A percentile compares a stretch with the other conserved stretches of the same genome.
Evolutionary conservation across 92 coral and sea anemone genomes (phyloP).

Genomic region (Actinernus sp.): DNA sequence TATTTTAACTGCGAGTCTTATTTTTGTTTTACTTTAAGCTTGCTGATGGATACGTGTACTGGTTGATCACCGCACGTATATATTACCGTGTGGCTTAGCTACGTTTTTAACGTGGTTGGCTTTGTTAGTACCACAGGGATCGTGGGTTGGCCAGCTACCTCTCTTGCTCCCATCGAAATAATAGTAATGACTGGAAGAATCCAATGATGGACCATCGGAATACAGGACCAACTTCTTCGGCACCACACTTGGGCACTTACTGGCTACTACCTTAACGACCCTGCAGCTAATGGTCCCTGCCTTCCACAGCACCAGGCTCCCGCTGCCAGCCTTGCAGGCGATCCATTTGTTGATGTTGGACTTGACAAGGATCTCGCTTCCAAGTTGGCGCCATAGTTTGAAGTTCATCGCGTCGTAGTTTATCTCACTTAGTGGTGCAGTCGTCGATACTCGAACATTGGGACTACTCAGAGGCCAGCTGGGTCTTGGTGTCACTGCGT

Average conservation of each 20-base stretch:
- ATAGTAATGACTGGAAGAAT: no score
- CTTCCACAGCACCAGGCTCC: constrained; percentile 46
- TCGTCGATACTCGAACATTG: constrained; percentile 34
- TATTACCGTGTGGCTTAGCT: constrained; percentile 68
- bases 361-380: constrained; percentile 63
- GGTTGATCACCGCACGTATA: constrained; percentile 76
- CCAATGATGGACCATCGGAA: constrained; percentile 3
- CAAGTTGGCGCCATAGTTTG: constrained; percentile 52
- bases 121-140: constrained; percentile 36
- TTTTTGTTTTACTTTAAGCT: no score
- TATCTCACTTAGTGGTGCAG: constrained; percentile 60
- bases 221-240: constrained; percentile 10
- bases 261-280: constrained; percentile 33
- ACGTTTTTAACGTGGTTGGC: constrained; percentile 49
- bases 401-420: constrained; percentile 65
- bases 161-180: constrained; percentile 42
- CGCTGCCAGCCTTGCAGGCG: constrained; percentile 44
- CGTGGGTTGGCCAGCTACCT: constrained; percentile 57
- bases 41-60: no score
- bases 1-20: no score
- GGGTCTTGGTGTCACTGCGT: constrained; percentile 81
- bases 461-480: constrained; percentile 42
- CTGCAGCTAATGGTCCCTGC: constrained; percentile 43
- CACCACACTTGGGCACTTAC: constrained; percentile 12
- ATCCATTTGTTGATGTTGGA: constrained; percentile 86